Evolutionary conservation across 2,113 vertebrate species (phyloP), one percentile per base, ranked within the genome.

Genomic region (Onychorhynchus coronatus): DNA sequence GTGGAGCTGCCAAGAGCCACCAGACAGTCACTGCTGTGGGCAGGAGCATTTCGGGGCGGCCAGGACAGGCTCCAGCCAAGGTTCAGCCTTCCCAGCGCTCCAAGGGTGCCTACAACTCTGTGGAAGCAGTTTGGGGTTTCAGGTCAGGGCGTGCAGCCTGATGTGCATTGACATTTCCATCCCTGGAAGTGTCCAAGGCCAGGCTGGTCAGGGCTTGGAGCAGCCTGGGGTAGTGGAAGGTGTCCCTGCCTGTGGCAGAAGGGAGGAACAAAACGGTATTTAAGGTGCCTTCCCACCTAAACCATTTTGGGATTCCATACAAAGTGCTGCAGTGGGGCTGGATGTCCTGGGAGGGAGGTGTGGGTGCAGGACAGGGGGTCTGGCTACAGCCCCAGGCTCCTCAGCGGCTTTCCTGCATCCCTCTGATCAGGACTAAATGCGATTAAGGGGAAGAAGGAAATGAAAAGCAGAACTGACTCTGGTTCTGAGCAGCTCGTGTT

Each of bases 1-100:
- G 1, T 2, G 19, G 35, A 50, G 58, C 49, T 63, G 53, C 65
- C 11, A 28, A 42, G 74, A 73, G 47, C 53, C 12, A 6, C 66
- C 4, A 12, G n/a, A 18, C 1, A 1, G 25, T 46, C 65, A 6
- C 41, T 0, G 1, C n/a, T 5, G 1, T 6, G 1, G 41, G 11
- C 68, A 12, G 49, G 8, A 68, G 49, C 2, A 1, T 42, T 82
- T n/a, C 0, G 7, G 70, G 50, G 78, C 42, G 73, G 49, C 63
- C 42, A 11, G 44, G 9, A 6, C 7, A 27, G 58, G 58, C 24
- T 88, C 12, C n/a, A 35, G 39, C 15, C 1, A 1, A 39, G 31
- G n/a, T 35, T 75, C 13, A 12, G 46, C 8, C 1, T 84, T 87
- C 12, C 56, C 3, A 3, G 16, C 67, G 31, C 39, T 2, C 9